Percentiles rank a stretch among this genome's conserved stretches.
phyloP scores from a whole-genome alignment of 2,113 vertebrate genomes.

The Stictonetta naevosa region DNA sequence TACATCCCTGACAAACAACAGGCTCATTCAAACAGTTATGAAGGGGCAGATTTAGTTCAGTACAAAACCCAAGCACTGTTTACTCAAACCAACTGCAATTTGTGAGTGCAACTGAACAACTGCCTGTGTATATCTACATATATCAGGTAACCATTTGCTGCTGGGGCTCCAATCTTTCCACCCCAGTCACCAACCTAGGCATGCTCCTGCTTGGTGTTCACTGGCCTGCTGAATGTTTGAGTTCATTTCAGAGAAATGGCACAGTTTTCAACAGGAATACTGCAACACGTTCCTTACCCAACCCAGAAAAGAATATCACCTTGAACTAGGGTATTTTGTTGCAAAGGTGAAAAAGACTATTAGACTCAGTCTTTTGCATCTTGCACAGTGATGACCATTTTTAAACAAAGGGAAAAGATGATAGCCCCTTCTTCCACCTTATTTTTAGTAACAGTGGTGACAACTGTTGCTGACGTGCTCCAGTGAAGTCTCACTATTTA shows the following conservation, averaged over 20 bases:
- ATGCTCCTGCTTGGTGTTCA: background rate
- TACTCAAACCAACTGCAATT: background rate
- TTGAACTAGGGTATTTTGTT: background rate
- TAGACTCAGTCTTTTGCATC: background rate
- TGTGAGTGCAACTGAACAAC: background rate
- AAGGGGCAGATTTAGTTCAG: slow-evolving; percentile 45
- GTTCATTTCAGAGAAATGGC: background rate
- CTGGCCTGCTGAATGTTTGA: background rate
- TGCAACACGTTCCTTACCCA: background rate
- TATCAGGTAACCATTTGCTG: background rate
- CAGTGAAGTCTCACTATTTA: background rate
- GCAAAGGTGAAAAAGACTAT: background rate
- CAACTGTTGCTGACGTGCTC: background rate
- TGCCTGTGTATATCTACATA: background rate
- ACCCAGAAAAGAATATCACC: background rate
- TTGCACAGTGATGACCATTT: background rate
- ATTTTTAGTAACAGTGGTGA: background rate
- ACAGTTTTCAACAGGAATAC: background rate
- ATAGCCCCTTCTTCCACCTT: background rate
- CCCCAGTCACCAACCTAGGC: background rate
- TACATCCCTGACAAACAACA: slow-evolving; percentile 30
- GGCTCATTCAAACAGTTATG: slow-evolving; percentile 49
- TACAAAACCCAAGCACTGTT: slow-evolving; percentile 22
- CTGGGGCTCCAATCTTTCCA: background rate
- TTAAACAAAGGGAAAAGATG: background rate